Evolutionary conservation across 2,797 vertebrate species (phyloP).

Genomic region (Falco biarmicus): DNA sequence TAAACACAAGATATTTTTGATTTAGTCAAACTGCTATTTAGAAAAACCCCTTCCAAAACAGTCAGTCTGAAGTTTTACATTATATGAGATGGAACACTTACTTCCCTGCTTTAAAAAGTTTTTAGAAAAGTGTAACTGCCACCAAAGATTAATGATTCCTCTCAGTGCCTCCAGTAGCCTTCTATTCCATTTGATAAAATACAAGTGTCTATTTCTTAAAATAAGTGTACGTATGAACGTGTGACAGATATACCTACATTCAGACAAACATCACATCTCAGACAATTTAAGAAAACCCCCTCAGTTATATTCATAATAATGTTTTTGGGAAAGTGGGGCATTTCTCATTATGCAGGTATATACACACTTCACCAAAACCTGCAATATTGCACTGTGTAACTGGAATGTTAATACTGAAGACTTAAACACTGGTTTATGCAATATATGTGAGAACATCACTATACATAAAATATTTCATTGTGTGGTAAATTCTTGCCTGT

Average conservation of each 20-base stretch:
- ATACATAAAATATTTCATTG: background rate
- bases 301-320: background rate
- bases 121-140: background rate
- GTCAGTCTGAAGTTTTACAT: slow-evolving; percentile 49
- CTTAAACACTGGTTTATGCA: background rate
- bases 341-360: background rate
- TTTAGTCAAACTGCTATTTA: slow-evolving; percentile 52
- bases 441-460: background rate
- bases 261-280: background rate
- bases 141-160: slow-evolving; percentile 28
- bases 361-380: background rate
- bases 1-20: slow-evolving; percentile 63
- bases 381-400: background rate
- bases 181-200: background rate
- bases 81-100: slow-evolving; percentile 31
- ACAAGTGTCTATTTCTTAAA: background rate
- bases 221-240: background rate
- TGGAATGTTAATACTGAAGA: background rate
- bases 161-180: background rate
- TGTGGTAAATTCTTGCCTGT: background rate
- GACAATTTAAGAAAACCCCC: background rate
- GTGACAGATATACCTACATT: background rate
- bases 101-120: slow-evolving; percentile 18
- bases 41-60: slow-evolving; percentile 61
- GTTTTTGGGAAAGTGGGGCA: background rate